phyloP scores from a whole-genome alignment of 2,113 vertebrate species.

The Rhinolophus ferrumequinum region DNA sequence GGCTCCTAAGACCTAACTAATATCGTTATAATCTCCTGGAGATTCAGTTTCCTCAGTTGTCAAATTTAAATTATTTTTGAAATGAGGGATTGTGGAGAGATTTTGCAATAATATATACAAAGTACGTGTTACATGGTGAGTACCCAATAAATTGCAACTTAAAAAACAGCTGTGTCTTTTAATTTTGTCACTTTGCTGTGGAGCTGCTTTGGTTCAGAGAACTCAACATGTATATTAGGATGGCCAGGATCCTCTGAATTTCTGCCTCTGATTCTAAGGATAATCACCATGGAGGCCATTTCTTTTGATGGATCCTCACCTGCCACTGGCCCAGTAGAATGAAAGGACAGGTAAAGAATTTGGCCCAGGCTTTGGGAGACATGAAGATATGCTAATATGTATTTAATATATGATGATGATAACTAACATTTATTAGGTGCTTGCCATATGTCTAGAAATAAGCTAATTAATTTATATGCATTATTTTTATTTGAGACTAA shows the following conservation, averaged over 20 bases:
- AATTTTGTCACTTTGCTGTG: not conserved
- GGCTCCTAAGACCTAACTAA: too few relatives aligned
- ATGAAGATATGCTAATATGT: not conserved
- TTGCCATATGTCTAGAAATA: not conserved
- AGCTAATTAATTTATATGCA: not conserved
- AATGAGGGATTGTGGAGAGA: not conserved
- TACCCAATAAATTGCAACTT: not conserved
- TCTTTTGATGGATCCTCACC: not conserved
- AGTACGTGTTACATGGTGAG: not conserved
- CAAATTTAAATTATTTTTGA: constrained; percentile 5
- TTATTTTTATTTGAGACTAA: not conserved
- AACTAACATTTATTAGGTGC: not conserved
- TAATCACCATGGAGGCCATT: not conserved
- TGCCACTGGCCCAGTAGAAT: not conserved
- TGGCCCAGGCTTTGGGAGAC: not conserved
- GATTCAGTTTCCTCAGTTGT: not conserved
- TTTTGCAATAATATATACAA: not conserved
- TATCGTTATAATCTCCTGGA: not conserved
- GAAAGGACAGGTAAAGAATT: not conserved
- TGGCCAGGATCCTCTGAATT: not conserved
- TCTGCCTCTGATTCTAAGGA: not conserved
- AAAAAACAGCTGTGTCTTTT: not conserved
- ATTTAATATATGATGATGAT: not conserved
- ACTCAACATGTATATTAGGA: not conserved
- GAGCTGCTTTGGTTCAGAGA: not conserved